Conservation (phyloP, 64 coral and sea anemone genomes). For the Catalaphyllia jardinei region DNA sequence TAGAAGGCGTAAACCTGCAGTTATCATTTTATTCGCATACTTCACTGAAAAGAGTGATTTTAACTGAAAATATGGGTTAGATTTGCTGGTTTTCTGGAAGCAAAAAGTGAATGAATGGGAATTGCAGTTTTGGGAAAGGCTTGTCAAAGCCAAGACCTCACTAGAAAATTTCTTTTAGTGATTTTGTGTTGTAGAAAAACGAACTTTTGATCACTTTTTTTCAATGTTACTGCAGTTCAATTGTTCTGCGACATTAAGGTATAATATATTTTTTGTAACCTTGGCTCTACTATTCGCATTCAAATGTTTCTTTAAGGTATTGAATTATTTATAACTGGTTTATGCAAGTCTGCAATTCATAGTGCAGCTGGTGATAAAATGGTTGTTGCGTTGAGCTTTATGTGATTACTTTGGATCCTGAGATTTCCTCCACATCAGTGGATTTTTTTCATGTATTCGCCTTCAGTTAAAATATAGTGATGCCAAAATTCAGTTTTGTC, state of each 20-base stretch:
- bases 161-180: background rate
- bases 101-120: slow-evolving; percentile 12
- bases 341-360: background rate
- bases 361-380: background rate
- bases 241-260: background rate
- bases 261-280: background rate
- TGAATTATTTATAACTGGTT: slow-evolving; percentile 5
- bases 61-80: background rate
- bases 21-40: background rate
- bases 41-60: background rate
- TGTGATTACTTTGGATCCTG: background rate
- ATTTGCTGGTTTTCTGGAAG: background rate
- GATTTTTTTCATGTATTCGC: background rate
- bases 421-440: background rate
- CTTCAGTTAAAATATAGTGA: background rate
- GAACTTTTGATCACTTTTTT: background rate
- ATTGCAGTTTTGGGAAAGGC: slow-evolving; percentile 4
- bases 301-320: background rate
- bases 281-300: background rate
- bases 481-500: no score
- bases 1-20: background rate
- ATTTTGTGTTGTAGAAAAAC: background rate
- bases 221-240: background rate
- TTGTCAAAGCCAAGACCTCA: background rate
- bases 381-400: background rate